Evolutionary conservation across 2,888 invertebrate species (phyloP), one percentile per base, ranked within the genome.

Genomic region (Sympetrum striolatum): DNA sequence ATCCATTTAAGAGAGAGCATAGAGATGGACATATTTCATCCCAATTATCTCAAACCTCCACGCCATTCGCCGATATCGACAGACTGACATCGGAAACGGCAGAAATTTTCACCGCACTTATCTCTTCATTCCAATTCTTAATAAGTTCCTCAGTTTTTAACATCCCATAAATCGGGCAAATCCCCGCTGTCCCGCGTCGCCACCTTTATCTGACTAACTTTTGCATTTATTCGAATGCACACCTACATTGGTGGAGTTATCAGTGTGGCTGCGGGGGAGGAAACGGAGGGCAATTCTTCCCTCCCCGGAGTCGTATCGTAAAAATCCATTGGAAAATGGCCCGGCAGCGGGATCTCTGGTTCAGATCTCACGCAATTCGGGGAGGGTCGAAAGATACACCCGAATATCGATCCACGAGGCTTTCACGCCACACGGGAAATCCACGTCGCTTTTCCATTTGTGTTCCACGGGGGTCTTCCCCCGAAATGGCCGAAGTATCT

Each of bases 291-390:
- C 31, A 58, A 82, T 25, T 58, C 31, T 31, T 53, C 82, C 35
- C 60, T 35, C 4, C 35, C 39, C 39, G 15, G 22, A 15, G 0
- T 2, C 60, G 10, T 58, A 60, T 86, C 86, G 86, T 86, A 86
- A 86, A 86, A 86, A 86, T 86, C 86, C 86, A 86, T 86, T 60
- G 86, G 60, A 60, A 82, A 35, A 31, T 25, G 81, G 48, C 48
- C 81, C 44, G 25, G 64, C 86, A 37, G 22, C 58, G 86, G 37
- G 60, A 86, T 86, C 86, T 60, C 37, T 60, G 1, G 64, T 22
- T 22, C 86, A n/a, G 86, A 86, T 86, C 86, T 86, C 60, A 60
- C 60, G 86, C 86, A 86, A 86, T 86, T 86, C 64, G 86, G 60
- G 35, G 14, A 37, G 37, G 60, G 86, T 37, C 37, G 86, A 86